Conservation (phyloP, 2,888 invertebrate species). For the Seira ritae region DNA sequence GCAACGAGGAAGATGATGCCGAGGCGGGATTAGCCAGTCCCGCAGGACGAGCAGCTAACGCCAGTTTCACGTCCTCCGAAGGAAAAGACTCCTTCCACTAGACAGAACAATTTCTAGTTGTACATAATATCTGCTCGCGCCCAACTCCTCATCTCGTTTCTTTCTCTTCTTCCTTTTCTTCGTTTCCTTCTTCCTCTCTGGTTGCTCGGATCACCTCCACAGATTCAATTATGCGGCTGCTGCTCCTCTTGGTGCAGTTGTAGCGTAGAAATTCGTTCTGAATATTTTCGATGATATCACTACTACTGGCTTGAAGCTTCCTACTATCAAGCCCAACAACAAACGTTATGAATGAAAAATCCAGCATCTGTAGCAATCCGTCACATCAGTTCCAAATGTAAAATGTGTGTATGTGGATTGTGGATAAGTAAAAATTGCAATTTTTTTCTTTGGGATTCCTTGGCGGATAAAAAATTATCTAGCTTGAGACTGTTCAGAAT, state of each 20-base stretch:
- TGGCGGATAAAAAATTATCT: too few species aligned
- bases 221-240: conserved; percentile 38
- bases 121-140: conserved; percentile 53
- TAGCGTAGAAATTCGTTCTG: too few species aligned
- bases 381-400: too few species aligned
- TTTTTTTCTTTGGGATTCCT: too few species aligned
- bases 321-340: too few species aligned
- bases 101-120: conserved; percentile 44
- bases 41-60: conserved; percentile 73
- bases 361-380: too few species aligned
- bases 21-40: conserved; percentile 72
- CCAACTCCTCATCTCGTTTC: conserved; percentile 52
- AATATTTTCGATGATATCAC: too few species aligned
- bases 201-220: conserved; percentile 37
- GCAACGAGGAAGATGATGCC: conserved; percentile 67
- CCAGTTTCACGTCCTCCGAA: conserved; percentile 73
- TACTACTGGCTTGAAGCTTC: too few species aligned
- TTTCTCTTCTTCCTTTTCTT: conserved; percentile 5
- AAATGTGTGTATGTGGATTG: too few species aligned
- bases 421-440: too few species aligned
- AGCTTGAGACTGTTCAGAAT: conserved; percentile 41
- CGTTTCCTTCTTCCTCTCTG: conserved; percentile 35
- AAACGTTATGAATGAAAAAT: too few species aligned
- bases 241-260: not conserved
- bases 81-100: conserved; percentile 60